Conservation (phyloP, 2,113 vertebrate genomes). For the Arizona elegans region DNA sequence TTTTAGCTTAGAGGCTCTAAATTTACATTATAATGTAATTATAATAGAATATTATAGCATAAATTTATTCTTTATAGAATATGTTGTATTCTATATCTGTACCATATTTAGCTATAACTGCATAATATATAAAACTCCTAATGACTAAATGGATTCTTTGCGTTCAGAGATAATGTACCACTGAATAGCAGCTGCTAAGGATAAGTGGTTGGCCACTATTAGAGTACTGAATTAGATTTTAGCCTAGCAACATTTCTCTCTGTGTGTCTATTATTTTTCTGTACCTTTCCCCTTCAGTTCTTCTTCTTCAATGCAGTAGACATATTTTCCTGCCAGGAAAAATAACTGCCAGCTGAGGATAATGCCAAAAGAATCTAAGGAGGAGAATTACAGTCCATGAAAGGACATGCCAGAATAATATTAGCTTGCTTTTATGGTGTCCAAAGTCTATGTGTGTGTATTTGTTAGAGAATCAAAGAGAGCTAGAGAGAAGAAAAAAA, state of each 20-base stretch:
- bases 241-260: background rate
- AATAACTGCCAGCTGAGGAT: background rate
- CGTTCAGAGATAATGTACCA: background rate
- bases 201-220: background rate
- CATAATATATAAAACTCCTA: background rate
- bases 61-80: background rate
- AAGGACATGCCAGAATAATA: background rate
- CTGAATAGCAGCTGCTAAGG: background rate
- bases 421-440: background rate
- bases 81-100: background rate
- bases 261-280: background rate
- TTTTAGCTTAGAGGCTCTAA: background rate
- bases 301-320: background rate
- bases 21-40: background rate
- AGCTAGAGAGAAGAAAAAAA: background rate
- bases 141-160: background rate
- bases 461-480: background rate
- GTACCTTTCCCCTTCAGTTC: background rate
- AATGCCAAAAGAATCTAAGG: background rate
- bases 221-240: background rate
- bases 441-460: background rate
- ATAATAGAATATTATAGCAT: background rate
- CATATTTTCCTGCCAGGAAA: background rate
- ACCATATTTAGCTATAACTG: background rate
- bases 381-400: background rate